These are phyloP conservation scores for Naja naja DNA, from an alignment of 2,113 vertebrate genomes.

Conservation along the genomic window DNA sequence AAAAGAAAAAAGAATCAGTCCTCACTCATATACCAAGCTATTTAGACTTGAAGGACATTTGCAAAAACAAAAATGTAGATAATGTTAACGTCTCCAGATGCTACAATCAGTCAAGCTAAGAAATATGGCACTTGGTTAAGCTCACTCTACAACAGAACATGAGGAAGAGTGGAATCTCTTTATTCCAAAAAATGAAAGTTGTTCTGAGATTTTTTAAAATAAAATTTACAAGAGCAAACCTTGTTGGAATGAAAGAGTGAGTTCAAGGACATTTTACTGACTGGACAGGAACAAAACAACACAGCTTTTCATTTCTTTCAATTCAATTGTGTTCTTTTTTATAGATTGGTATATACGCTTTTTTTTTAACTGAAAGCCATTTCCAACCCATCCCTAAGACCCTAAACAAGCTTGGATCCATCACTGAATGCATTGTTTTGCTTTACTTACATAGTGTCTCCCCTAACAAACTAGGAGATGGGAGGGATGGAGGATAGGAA, in stretches of 20 bases:
- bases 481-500: neutral
- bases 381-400: neutral
- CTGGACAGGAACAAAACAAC: neutral
- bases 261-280: neutral
- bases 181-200: neutral
- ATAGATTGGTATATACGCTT: neutral
- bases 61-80: neutral
- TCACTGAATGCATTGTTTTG: neutral
- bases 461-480: neutral
- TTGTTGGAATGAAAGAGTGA: neutral
- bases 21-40: neutral
- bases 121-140: neutral
- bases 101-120: neutral
- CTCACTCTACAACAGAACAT: neutral
- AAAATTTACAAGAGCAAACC: neutral
- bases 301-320: neutral
- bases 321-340: neutral
- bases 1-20: neutral
- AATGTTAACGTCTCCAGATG: neutral
- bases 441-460: neutral
- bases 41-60: neutral
- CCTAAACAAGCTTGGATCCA: neutral
- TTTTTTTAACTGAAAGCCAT: neutral
- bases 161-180: neutral
- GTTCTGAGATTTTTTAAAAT: neutral